Evolutionary conservation across 2,113 vertebrate species (phyloP), one percentile per base, ranked within the genome.

Genomic region (Callipepla squamata): DNA sequence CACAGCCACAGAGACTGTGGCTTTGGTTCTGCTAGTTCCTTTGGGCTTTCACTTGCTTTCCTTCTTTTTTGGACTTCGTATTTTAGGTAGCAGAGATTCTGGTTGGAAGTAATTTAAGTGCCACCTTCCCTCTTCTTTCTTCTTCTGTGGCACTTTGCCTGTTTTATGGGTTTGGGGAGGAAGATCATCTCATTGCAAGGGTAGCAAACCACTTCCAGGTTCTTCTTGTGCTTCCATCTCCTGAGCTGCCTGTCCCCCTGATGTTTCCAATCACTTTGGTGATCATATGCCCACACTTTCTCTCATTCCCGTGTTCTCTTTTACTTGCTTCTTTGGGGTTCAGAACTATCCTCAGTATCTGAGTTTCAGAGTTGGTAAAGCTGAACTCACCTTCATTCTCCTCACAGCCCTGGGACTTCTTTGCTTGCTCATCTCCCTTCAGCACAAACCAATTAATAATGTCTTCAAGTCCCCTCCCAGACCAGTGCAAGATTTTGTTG

Each of bases 1-100:
- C 66, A 34, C 28, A 81, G 57, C 61, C 51, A 9, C 19, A 21
- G 22, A 23, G 4, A 1, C 10, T 59, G 26, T 40, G 50, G 18
- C 0, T 0, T 66, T 23, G 13, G 3, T 50, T 57, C 34, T 5
- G 7, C 10, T 9, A 2, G 3, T 28, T 79, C 40, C 4, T 40
- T 50, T 30, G 17, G 53, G 38, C 10, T 63, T 28, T 63, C 18
- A 12, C 16, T 63, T 26, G 11, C 18, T 63, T 40, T 26, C 4
- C 5, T 63, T 28, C 17, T 16, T 40, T 40, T 47, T 34, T 28
- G 34, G 55, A 32, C 15, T 63, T 45, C 17, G 47, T 0, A 9
- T 63, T 59, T 78, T 63, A 0, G 0, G 8, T 57, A 51, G 32
- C 5, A 32, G 66, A 55, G 16, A 4, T 86, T 20, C 61, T 44